Percentiles rank a stretch among this genome's conserved stretches.
Evolutionary conservation across 1,140 invertebrate species (phyloP).

Genomic region (Prorops nasuta): DNA sequence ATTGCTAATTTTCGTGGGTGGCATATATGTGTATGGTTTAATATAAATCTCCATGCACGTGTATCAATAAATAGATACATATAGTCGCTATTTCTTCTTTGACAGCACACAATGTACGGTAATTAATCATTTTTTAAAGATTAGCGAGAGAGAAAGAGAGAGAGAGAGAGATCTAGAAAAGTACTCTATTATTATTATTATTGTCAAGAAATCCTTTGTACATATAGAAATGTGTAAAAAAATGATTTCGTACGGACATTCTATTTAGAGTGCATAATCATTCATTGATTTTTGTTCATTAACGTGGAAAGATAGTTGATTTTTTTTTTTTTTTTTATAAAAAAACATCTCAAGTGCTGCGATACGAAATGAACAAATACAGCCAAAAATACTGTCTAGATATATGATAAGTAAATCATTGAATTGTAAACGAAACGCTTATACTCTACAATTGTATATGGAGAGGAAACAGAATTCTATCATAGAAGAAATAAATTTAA

Average conservation of each 20-base stretch:
- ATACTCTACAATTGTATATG: constrained; percentile 39
- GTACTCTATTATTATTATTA: too few relatives aligned
- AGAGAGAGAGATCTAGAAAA: too few relatives aligned
- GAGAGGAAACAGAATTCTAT: constrained; percentile 38
- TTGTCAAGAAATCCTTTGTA: constrained; percentile 29
- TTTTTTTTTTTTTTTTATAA: too few relatives aligned
- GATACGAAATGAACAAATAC: constrained; percentile 23
- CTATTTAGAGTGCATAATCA: too few relatives aligned
- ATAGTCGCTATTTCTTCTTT: constrained; percentile 17
- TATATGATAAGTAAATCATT: constrained; percentile 22
- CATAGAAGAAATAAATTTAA: constrained; percentile 35
- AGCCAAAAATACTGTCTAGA: constrained; percentile 29
- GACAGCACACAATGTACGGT: constrained; percentile 22
- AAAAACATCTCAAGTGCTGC: not conserved
- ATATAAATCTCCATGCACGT: not conserved
- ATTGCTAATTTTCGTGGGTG: constrained; percentile 23
- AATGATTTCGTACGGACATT: constrained; percentile 17
- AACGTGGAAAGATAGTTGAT: too few relatives aligned
- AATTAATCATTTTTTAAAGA: constrained; percentile 32
- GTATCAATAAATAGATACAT: constrained; percentile 8
- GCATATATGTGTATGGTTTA: constrained; percentile 9
- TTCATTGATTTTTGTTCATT: too few relatives aligned
- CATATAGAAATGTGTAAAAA: constrained; percentile 29
- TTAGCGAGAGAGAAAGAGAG: constrained; percentile 19
- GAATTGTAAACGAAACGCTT: constrained; percentile 40